A percentile compares a stretch with the other conserved stretches of the same genome.
phyloP scores from a whole-genome alignment of 92 coral and sea anemone genomes.

The Phenganax subtilis region DNA sequence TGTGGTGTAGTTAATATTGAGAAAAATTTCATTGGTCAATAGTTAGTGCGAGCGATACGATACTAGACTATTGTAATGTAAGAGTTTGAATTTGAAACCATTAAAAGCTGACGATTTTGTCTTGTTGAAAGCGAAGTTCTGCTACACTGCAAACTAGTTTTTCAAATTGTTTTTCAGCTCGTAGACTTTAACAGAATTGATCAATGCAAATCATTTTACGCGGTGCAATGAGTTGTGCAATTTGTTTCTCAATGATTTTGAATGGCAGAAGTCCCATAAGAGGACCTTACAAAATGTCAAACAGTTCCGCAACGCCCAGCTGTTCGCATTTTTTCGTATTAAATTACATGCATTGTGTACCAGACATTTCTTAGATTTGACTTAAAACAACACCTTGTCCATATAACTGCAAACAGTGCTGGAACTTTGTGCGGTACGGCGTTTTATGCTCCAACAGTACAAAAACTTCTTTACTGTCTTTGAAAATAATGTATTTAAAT shows the following conservation, averaged over 20 bases:
- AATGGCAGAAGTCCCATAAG: too few species aligned
- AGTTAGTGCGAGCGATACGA: neutral
- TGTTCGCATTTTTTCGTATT: neutral
- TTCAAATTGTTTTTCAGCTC: neutral
- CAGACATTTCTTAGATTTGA: too few species aligned
- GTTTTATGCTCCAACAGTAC: neutral
- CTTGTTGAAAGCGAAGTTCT: neutral
- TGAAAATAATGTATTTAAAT: conserved; percentile 22
- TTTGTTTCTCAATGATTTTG: too few species aligned
- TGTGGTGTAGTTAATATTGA: neutral
- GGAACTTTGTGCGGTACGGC: neutral
- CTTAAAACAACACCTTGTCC: too few species aligned
- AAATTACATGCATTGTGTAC: neutral
- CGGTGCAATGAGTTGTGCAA: too few species aligned
- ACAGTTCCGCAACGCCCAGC: neutral
- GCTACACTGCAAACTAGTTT: neutral
- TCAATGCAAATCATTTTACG: too few species aligned
- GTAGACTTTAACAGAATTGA: too few species aligned
- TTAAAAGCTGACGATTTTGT: neutral
- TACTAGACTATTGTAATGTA: neutral
- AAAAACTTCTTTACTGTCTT: neutral
- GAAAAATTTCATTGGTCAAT: neutral
- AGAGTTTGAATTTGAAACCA: neutral
- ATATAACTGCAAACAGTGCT: neutral
- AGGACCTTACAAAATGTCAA: neutral